phyloP scores from a whole-genome alignment of 2,888 invertebrate species.

The Pimpla rufipes region DNA sequence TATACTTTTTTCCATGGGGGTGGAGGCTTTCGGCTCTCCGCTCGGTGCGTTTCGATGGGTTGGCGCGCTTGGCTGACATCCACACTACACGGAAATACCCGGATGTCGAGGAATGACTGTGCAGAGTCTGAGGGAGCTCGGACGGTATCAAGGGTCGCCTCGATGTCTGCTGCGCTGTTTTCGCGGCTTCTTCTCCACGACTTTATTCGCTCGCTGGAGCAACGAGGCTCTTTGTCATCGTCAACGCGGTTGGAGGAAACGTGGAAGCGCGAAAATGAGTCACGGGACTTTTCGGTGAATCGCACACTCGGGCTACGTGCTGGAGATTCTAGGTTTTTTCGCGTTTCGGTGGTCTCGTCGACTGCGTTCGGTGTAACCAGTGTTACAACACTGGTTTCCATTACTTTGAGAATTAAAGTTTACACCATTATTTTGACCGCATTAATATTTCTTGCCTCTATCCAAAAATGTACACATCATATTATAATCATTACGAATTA shows the following conservation, averaged over 20 bases:
- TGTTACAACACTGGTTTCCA: too few relatives aligned
- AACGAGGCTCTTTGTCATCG: slow-evolving; percentile 52
- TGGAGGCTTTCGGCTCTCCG: too few relatives aligned
- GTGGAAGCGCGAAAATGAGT: slow-evolving; percentile 56
- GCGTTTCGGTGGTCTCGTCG: too few relatives aligned
- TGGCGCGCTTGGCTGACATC: neutral
- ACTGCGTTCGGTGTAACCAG: too few relatives aligned
- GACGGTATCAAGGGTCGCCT: slow-evolving; percentile 29
- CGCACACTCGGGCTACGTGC: slow-evolving; percentile 46
- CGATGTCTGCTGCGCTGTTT: slow-evolving; percentile 34
- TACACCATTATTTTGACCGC: too few relatives aligned
- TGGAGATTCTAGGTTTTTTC: slow-evolving; percentile 26
- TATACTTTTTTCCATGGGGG: too few relatives aligned
- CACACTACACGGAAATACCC: neutral
- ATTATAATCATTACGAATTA: too few relatives aligned
- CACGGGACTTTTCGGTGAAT: slow-evolving; percentile 45
- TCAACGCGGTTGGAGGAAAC: slow-evolving; percentile 34
- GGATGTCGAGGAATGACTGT: neutral
- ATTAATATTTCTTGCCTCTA: too few relatives aligned
- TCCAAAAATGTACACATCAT: too few relatives aligned
- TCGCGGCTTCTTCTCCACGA: slow-evolving; percentile 4
- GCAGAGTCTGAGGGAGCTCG: slow-evolving; percentile 15
- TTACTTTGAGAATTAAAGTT: too few relatives aligned
- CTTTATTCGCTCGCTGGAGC: neutral
- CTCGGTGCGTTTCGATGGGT: neutral